Evolutionary conservation across 2,888 invertebrate species (phyloP), one percentile per base, ranked within the genome.

Genomic region (Xestia xanthographa): DNA sequence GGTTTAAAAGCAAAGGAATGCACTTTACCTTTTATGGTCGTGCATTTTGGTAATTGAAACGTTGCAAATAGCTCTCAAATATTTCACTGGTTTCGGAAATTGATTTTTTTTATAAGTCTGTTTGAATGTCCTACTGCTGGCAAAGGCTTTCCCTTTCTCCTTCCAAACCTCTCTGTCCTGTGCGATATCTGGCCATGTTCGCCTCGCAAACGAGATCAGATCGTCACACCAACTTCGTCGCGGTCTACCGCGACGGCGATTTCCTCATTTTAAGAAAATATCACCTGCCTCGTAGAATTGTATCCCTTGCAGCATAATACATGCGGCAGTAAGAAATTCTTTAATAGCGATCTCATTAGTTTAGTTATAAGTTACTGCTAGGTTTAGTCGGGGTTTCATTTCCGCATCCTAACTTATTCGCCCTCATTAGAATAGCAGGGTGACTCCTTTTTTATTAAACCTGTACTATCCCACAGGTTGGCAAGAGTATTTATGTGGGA

Each of bases 1-100:
- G 29, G 58, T 71, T 8, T 50, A 9, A 29, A 38, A 72, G 68
- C 82, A 75, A 69, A 65, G 66, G 43, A 82, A 70, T 77, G 82
- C 82, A 84, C 75, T 83, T 71, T 48, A 20, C 3, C 41, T 68
- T 58, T 74, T n/a, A 60, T 63, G 5, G n/a, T 22, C 6, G 62
- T n/a, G 3, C 14, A 41, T 14, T n/a, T 11, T 63, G 3, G n/a
- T 3, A 63, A n/a, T 41, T 63, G 38, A n/a, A 63, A 62, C 14
- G 5, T 62, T 62, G n/a, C n/a, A 63, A 45, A 14, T 29, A 2
- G 17, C n/a, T n/a, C 34, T 34, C 34, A 34, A 34, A 34, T 34
- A 34, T 34, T 34, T 34, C 34, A 34, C 34, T 34, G 34, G 34
- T 34, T 34, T 34, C 2, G 34, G 1, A 34, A 34, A 34, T 34